A percentile compares a stretch with the other conserved stretches of the same genome.
Conservation (phyloP, 2,113 vertebrate species). For the Isurus oxyrinchus region DNA sequence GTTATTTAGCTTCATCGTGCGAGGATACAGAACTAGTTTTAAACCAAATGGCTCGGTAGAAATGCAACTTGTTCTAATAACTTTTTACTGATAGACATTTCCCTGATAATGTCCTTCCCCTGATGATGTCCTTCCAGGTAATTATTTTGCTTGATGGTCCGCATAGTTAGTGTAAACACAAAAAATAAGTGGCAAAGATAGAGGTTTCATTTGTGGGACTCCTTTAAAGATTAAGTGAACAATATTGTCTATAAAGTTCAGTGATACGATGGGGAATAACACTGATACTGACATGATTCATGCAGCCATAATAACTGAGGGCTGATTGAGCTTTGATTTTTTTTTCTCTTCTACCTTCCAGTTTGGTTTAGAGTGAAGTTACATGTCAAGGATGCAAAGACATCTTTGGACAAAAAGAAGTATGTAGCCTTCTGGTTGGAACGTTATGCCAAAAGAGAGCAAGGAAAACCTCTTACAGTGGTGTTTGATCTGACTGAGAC, state of each 20-base stretch:
- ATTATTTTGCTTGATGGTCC: neutral
- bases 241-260: neutral
- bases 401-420: constrained; percentile 79
- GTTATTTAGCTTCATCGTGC: neutral
- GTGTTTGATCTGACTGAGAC: constrained; percentile 93
- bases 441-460: constrained; percentile 81
- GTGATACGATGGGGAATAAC: neutral
- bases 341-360: constrained; percentile 46
- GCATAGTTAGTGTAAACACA: neutral
- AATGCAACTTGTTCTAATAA: neutral
- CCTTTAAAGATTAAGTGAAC: neutral
- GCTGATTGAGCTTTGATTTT: neutral
- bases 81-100: neutral
- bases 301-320: neutral
- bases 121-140: neutral
- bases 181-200: neutral
- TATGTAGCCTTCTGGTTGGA: constrained; percentile 95
- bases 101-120: neutral
- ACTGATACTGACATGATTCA: neutral
- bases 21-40: neutral
- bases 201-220: neutral
- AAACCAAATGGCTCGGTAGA: neutral
- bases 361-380: constrained; percentile 94
- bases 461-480: constrained; percentile 85
- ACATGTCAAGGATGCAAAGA: constrained; percentile 79